Base-by-base conservation (phyloP, 1,140 invertebrate species). In the Mycetomoellerius zeteki region DNA sequence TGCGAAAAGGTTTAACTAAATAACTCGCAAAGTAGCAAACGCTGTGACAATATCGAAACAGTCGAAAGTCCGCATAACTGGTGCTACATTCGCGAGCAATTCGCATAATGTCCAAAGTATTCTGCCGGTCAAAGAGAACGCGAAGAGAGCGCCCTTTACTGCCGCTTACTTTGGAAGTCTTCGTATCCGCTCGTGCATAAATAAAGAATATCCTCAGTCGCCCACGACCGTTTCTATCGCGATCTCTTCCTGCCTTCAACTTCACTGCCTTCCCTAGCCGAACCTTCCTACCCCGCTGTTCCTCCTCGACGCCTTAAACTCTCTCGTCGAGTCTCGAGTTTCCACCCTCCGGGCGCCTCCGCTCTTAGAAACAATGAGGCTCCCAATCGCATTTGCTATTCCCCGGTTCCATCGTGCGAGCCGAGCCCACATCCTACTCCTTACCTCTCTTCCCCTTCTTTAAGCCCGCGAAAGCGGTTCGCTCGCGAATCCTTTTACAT, bases 321-420 rank as follows among this genome's bases (percentile, higher is more conserved):
- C 72, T 86, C 76, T 87, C 58, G 54, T 60, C 43, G 62, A 60
- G 47, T 52, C 58, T 72, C 60, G 72, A 85, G 85, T 86, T 77
- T 87, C 87, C 71, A 75, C 80, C 69, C 80, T 84, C 67, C 69
- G 80, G 54, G 60, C 67, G 65, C 64, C 71, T 58, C 85, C 86
- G 81, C 52, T 85, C 90, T 84, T 72, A 67, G 88, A 93, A 92
- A 93, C 91, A 93, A 93, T 92, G 92, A 93, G 92, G 90, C 91
- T 92, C 89, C 88, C 92, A 92, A 93, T 94, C 92, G 92, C 90
- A 94, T 93, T 94, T 94, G 76, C 88, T 88, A 93, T 94, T 94
- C 91, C 81, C 84, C 85, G 78, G 85, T 54, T 86, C 72, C 85
- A 81, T 86, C 69, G 67, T 73, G 47, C 47, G 72, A 69, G 65